Evolutionary conservation across 2,888 invertebrate species (phyloP).

Genomic region (Perithous albicinctus): DNA sequence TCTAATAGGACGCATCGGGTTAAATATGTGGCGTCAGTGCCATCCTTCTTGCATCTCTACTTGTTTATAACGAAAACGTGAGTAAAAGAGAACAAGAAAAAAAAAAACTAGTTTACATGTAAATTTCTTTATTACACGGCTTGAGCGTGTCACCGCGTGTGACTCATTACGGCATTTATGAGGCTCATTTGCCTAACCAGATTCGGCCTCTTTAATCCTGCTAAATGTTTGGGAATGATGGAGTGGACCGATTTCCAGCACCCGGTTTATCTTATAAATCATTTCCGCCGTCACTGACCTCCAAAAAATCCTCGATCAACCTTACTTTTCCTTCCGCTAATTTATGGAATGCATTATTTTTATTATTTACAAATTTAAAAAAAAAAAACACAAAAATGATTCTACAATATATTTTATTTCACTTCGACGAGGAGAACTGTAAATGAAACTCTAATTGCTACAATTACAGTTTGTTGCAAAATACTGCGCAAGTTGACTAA

Average conservation of each 20-base stretch:
- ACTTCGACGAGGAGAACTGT: too few relatives aligned
- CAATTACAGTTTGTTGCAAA: too few relatives aligned
- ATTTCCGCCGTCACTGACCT: not conserved
- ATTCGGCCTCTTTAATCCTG: slow-evolving; percentile 39
- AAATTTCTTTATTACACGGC: slow-evolving; percentile 63
- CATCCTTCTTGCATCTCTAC: slow-evolving; percentile 28
- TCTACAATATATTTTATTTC: too few relatives aligned
- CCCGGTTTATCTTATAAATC: slow-evolving; percentile 31
- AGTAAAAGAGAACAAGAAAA: too few relatives aligned
- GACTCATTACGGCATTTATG: slow-evolving; percentile 53
- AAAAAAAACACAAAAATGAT: too few relatives aligned
- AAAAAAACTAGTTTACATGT: slow-evolving; percentile 50
- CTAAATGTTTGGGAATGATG: slow-evolving; percentile 15
- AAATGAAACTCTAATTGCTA: too few relatives aligned
- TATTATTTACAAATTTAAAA: too few relatives aligned
- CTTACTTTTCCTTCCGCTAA: not conserved
- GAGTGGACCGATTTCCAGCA: slow-evolving; percentile 21
- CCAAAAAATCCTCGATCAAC: not conserved
- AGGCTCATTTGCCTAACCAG: slow-evolving; percentile 61
- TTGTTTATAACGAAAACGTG: not conserved
- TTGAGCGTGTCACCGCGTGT: slow-evolving; percentile 59
- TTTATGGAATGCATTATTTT: not conserved
- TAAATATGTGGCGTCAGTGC: slow-evolving; percentile 46
- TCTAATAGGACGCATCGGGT: slow-evolving; percentile 39
- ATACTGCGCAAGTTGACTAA: too few relatives aligned